A percentile compares a stretch with the other conserved stretches of the same genome.
These are phyloP conservation scores for Macaria notata DNA, from an alignment of 2,888 invertebrate species.

Conservation along the genomic window DNA sequence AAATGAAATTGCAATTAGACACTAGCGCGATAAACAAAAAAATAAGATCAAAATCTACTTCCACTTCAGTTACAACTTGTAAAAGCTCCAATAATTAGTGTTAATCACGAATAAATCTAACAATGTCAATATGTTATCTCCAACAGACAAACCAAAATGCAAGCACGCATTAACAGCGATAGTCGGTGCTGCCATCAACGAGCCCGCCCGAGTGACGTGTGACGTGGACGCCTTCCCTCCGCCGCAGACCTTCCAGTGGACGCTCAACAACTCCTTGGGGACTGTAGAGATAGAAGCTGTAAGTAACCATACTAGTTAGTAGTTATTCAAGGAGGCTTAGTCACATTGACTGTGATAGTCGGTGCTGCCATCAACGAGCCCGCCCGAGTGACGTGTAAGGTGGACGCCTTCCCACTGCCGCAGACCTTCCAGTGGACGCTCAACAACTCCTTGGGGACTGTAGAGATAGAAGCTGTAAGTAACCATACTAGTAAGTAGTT, in stretches of 20 bases:
- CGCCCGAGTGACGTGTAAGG: slow-evolving; percentile 90
- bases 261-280: slow-evolving; percentile 94
- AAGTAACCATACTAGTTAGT: slow-evolving; percentile 30
- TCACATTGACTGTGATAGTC: slow-evolving; percentile 87
- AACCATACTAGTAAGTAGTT: too few relatives aligned
- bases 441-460: slow-evolving; percentile 92
- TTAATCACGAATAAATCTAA: too few relatives aligned
- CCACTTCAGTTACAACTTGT: too few relatives aligned
- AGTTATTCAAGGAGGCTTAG: too few relatives aligned
- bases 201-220: slow-evolving; percentile 90
- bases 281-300: slow-evolving; percentile 85
- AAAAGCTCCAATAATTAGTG: too few relatives aligned
- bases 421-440: slow-evolving; percentile 94
- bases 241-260: slow-evolving; percentile 93
- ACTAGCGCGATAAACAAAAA: too few relatives aligned
- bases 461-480: slow-evolving; percentile 84
- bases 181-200: slow-evolving; percentile 92
- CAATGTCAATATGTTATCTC: not conserved
- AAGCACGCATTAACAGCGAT: slow-evolving; percentile 86
- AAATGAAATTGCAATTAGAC: too few relatives aligned
- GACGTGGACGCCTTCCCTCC: slow-evolving; percentile 93
- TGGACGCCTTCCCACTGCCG: slow-evolving; percentile 92
- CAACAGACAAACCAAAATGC: slow-evolving; percentile 92
- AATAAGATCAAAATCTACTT: too few relatives aligned
- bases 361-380: slow-evolving; percentile 92